Evolutionary conservation across 2,888 invertebrate species (phyloP), one percentile per base, ranked within the genome.

Genomic region (Notodonta dromedarius): DNA sequence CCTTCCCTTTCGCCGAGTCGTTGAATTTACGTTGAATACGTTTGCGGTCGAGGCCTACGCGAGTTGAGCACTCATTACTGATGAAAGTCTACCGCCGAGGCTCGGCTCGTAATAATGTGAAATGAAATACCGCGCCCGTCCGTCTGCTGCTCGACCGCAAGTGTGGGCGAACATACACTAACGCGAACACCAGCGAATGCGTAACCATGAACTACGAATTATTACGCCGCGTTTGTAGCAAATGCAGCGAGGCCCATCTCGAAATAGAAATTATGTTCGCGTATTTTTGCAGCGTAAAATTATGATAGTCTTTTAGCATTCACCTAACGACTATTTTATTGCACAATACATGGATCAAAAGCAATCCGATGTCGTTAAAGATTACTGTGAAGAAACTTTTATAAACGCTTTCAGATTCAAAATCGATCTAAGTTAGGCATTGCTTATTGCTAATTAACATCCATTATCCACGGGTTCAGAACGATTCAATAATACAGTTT

Each of bases 181-280:
- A 80, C 81, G 74, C 81, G 77, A 80, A 78, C 78, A 79, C 71
- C 80, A 76, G 75, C 77, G 77, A 80, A 82, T 75, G 80, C 82
- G 83, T 88, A 86, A 82, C 87, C 88, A 79, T 88, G 86, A 88
- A 89, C 86, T 84, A 83, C 74, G 80, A 83, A 80, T 84, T 84
- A 78, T 81, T 77, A 74, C 69, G 65, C 67, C 62, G 67, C 66
- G 48, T 58, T 62, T 61, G 53, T 58, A 48, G 57, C 65, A 70
- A 72, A 70, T 65, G 70, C 72, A 78, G 64, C 63, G 60, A 73
- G 68, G 65, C 69, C 61, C 61, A 62, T 56, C 63, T 71, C 63
- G 57, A 66, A 74, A 70, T 65, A 67, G 60, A 71, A 71, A 71
- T 71, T 67, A 67, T 59, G 64, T 70, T 68, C 59, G 48, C 61